Conservation (phyloP, 2,888 invertebrate genomes). For the Branchipolynoe longqiensis region DNA sequence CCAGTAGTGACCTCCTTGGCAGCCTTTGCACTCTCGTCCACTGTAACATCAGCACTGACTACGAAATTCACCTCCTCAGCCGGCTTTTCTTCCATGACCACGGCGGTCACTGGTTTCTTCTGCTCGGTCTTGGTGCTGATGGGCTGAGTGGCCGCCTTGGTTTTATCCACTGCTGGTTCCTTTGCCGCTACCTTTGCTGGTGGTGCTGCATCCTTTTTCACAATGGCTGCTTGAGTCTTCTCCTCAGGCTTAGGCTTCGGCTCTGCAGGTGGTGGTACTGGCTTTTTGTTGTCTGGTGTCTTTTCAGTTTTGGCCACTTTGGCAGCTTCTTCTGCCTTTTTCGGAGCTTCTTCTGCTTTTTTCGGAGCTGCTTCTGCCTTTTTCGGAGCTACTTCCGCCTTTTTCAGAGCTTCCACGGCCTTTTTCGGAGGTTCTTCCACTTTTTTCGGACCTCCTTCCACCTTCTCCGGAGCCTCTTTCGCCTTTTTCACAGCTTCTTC, state of each 20-base stretch:
- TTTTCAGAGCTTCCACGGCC: neutral
- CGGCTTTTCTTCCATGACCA: neutral
- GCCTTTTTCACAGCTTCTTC: neutral
- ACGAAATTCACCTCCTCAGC: neutral
- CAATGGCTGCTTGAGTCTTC: neutral
- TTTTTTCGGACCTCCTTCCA: neutral
- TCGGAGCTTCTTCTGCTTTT: neutral
- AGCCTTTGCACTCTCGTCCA: neutral
- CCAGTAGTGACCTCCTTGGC: neutral
- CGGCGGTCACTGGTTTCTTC: neutral
- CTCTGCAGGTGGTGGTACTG: no score
- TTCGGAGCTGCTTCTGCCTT: neutral
- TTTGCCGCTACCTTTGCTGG: neutral
- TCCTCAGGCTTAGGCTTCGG: neutral
- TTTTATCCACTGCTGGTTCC: neutral
- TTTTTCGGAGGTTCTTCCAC: neutral
- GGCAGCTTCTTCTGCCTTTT: neutral
- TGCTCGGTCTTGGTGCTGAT: no score
- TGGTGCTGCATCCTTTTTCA: constrained; percentile 25
- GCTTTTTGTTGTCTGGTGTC: neutral
- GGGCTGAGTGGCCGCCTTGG: neutral
- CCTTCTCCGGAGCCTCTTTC: constrained; percentile 18
- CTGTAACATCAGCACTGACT: neutral
- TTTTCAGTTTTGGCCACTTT: neutral
- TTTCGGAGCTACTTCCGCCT: neutral